A percentile compares a stretch with the other conserved stretches of the same genome.
phyloP scores from a whole-genome alignment of 2,888 invertebrate species.

The Endotricha flammealis region DNA sequence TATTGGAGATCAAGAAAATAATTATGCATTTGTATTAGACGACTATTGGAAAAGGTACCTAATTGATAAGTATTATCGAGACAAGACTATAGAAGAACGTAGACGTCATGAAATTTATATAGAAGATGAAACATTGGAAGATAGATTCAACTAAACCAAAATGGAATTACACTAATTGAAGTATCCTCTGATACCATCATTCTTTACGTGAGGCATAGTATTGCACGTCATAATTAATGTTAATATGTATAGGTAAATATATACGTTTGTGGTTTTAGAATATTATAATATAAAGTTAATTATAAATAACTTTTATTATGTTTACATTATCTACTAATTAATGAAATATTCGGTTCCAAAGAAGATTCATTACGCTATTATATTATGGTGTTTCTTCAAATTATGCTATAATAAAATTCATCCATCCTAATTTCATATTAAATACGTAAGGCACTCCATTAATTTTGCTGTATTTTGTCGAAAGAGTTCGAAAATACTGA shows the following conservation, averaged over 20 bases:
- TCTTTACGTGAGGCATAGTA: slow-evolving; percentile 21
- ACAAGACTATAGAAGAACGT: too few species aligned
- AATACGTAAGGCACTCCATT: slow-evolving; percentile 79
- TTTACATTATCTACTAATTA: slow-evolving; percentile 59
- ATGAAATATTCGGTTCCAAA: slow-evolving; percentile 62
- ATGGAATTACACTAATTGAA: slow-evolving; percentile 15
- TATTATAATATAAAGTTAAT: slow-evolving; percentile 39
- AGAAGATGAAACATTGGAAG: neutral
- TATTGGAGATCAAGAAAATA: too few species aligned
- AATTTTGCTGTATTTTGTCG: slow-evolving; percentile 70
- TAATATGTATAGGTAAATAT: slow-evolving; percentile 23
- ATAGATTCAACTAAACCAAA: slow-evolving; percentile 3
- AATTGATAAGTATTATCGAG: too few species aligned
- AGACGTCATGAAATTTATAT: too few species aligned
- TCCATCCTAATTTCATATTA: slow-evolving; percentile 74
- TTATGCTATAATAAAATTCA: slow-evolving; percentile 77
- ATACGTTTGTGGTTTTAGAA: slow-evolving; percentile 31
- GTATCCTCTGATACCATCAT: slow-evolving; percentile 11
- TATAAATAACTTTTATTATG: slow-evolving; percentile 53
- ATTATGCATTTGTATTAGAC: too few species aligned
- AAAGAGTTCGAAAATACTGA: slow-evolving; percentile 63
- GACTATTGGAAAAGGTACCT: too few species aligned
- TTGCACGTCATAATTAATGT: slow-evolving; percentile 45
- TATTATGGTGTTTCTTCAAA: slow-evolving; percentile 75
- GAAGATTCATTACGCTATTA: slow-evolving; percentile 66